Conservation (phyloP, 2,888 invertebrate genomes). For the Phaedon cochleariae region DNA sequence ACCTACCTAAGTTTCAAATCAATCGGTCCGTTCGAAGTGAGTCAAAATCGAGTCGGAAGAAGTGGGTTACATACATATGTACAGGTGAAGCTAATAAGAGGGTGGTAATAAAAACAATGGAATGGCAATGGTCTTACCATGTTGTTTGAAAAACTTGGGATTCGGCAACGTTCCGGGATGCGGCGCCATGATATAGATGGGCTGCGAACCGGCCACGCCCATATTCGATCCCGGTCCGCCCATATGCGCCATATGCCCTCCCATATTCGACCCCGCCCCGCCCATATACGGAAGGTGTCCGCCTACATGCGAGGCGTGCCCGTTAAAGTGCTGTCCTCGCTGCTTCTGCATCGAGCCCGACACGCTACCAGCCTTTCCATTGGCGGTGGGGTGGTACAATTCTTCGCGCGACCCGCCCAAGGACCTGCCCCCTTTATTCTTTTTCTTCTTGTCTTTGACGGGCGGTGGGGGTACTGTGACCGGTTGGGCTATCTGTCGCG, state of each 20-base stretch:
- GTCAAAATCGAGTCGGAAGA: no score
- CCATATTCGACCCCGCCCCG: constrained; percentile 27
- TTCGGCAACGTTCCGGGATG: constrained; percentile 60
- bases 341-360: constrained; percentile 63
- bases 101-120: no score
- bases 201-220: constrained; percentile 57
- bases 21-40: no score
- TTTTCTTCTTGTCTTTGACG: constrained; percentile 72
- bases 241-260: constrained; percentile 5
- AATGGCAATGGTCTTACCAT: constrained; percentile 49
- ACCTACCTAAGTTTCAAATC: no score
- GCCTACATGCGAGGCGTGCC: not conserved
- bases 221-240: constrained; percentile 21
- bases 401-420: constrained; percentile 63
- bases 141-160: constrained; percentile 62
- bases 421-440: no score
- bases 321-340: constrained; percentile 42
- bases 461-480: constrained; percentile 85
- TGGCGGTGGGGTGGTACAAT: constrained; percentile 66
- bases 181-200: constrained; percentile 58
- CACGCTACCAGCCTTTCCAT: constrained; percentile 62
- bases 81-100: no score
- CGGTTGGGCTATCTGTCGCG: constrained; percentile 82
- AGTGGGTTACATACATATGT: no score
- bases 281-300: not conserved